Base-by-base conservation (phyloP, 2,888 invertebrate genomes). In the Peribatodes rhomboidaria region DNA sequence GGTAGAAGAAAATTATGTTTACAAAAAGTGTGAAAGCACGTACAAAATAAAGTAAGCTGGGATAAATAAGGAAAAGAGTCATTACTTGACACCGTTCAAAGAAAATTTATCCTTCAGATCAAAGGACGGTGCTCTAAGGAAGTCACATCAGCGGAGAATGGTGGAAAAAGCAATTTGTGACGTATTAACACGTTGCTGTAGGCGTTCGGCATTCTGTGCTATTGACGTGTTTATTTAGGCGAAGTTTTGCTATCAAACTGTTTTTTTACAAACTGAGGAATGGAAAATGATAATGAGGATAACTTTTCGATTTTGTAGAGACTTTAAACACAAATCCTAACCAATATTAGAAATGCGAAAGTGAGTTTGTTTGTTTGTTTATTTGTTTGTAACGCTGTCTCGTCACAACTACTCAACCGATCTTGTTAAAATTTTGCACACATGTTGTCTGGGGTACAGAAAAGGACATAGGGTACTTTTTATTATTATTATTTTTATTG, bases 41-140 rank as follows among this genome's bases (percentile, higher is more conserved):
- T 11, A 37, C 47, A 42, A 57, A 53, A 53, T 58, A 58, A 57
- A 46, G 18, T 39, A 41, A 20, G 52, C 50, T 57, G 11, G 20
- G 39, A 42, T 52, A 60, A 52, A 65, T 22, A 50, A 50, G 60
- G 46, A 56, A 65, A 61, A 46, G 50, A 65, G 46, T 65, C 60
- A 65, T 65, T 65, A 61, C 52, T 57, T 46, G 56, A 61, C 52
- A 56, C 52, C 52, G 52, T 56, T 56, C 60, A 64, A 64, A 64
- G 64, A 59, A 55, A 60, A 65, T 61, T 50, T 53, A 61, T 65
- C 65, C 56, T 11, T 20, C 39, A 53, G 52, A 65, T 65, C 65
- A 60, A 65, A 65, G 56, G 56, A 52, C 35, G 39, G 16, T 14
- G 53, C 46, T 27, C 39, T 52, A 44, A 39, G 56, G 65, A 56